Conservation (phyloP, 2,888 invertebrate genomes). For the Hydriomena furcata region DNA sequence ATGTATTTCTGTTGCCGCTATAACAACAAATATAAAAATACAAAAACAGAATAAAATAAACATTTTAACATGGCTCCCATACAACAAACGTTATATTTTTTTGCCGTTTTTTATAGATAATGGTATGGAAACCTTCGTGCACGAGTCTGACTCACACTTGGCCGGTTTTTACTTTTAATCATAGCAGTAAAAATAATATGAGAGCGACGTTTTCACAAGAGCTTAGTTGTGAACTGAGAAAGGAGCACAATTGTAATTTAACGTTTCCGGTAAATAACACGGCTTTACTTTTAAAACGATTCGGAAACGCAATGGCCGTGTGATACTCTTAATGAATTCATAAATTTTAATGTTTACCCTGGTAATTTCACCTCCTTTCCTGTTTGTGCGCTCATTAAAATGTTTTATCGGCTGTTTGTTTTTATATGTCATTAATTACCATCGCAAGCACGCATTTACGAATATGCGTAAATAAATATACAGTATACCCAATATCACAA, state of each 20-base stretch:
- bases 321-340: slow-evolving; percentile 17
- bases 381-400: slow-evolving; percentile 18
- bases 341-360: slow-evolving; percentile 20
- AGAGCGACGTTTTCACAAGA: background rate
- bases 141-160: too few relatives aligned
- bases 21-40: too few relatives aligned
- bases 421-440: slow-evolving; percentile 16
- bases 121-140: too few relatives aligned
- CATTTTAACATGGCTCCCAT: too few relatives aligned
- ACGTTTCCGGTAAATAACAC: slow-evolving; percentile 27
- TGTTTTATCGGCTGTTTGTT: slow-evolving; percentile 18
- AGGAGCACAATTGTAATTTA: background rate
- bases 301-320: slow-evolving; percentile 17
- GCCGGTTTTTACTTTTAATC: too few relatives aligned
- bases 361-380: slow-evolving; percentile 21
- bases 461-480: too few relatives aligned
- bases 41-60: too few relatives aligned
- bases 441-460: background rate
- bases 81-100: too few relatives aligned
- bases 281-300: slow-evolving; percentile 20
- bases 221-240: background rate
- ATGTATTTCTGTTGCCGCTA: too few relatives aligned
- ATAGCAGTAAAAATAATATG: background rate
- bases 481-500: too few relatives aligned
- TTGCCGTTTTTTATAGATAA: too few relatives aligned